A percentile compares a stretch with the other conserved stretches of the same genome.
These are phyloP conservation scores for Anoplius nigerrimus DNA, from an alignment of 2,888 invertebrate species.

Conservation along the genomic window DNA sequence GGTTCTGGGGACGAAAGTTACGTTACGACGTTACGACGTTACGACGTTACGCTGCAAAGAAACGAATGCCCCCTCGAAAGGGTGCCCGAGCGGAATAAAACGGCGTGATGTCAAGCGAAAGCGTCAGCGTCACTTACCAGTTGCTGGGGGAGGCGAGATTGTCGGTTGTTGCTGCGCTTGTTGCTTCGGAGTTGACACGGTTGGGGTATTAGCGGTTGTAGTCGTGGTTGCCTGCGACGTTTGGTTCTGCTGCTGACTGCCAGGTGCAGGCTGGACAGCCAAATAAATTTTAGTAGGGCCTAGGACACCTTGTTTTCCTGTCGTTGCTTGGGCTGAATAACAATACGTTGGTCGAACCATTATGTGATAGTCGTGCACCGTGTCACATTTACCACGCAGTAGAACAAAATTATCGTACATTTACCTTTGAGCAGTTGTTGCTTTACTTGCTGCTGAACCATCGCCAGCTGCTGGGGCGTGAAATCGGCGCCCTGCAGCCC, in stretches of 20 bases:
- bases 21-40: no score
- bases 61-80: background rate
- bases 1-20: conserved; percentile 33
- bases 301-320: conserved; percentile 89
- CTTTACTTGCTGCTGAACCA: conserved; percentile 92
- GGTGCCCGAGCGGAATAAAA: background rate
- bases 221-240: conserved; percentile 40
- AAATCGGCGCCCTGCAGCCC: conserved; percentile 90
- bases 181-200: conserved; percentile 44
- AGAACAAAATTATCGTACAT: background rate
- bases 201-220: conserved; percentile 46
- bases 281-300: conserved; percentile 91
- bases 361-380: no score
- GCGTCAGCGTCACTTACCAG: conserved; percentile 35
- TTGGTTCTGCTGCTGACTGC: conserved; percentile 43
- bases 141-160: conserved; percentile 43
- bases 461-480: conserved; percentile 86
- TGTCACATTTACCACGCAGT: background rate
- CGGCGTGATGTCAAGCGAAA: no score
- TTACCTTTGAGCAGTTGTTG: conserved; percentile 90
- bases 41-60: no score
- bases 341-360: no score
- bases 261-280: conserved; percentile 85
- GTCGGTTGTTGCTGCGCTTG: conserved; percentile 47
- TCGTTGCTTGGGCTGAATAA: conserved; percentile 86